phyloP scores from a whole-genome alignment of 2,888 invertebrate species.

The Omphaloscelis lunosa region DNA sequence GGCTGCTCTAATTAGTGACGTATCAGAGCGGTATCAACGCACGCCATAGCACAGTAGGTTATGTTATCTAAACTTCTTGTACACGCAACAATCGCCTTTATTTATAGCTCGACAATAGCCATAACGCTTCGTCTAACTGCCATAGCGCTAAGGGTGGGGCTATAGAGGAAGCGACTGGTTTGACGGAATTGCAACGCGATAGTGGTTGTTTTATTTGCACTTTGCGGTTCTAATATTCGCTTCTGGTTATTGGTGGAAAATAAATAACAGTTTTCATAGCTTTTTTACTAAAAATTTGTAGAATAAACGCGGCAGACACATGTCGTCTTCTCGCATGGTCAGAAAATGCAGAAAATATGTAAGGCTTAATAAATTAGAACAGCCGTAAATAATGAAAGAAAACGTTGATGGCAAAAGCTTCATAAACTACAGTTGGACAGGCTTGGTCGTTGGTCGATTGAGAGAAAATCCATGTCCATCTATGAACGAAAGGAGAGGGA shows the following conservation, averaged over 20 bases:
- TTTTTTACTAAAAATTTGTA: neutral
- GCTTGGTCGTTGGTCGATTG: neutral
- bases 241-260: neutral
- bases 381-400: neutral
- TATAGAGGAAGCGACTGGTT: slow-evolving; percentile 40
- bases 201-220: slow-evolving; percentile 22
- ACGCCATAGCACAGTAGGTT: slow-evolving; percentile 54
- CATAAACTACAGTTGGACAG: neutral
- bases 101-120: slow-evolving; percentile 24
- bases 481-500: neutral
- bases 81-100: slow-evolving; percentile 48
- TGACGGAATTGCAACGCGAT: slow-evolving; percentile 52
- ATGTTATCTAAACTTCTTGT: slow-evolving; percentile 44
- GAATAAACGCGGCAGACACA: neutral
- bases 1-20: slow-evolving; percentile 73
- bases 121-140: slow-evolving; percentile 35
- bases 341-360: neutral
- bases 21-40: slow-evolving; percentile 71
- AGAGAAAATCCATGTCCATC: neutral
- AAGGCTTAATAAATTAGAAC: neutral
- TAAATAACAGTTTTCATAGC: slow-evolving; percentile 13
- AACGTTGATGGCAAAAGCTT: neutral
- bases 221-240: slow-evolving; percentile 1
- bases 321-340: neutral
- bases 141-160: slow-evolving; percentile 51